Evolutionary conservation across 1,140 invertebrate species (phyloP), one percentile per base, ranked within the genome.

Genomic region (Drosophila orena): DNA sequence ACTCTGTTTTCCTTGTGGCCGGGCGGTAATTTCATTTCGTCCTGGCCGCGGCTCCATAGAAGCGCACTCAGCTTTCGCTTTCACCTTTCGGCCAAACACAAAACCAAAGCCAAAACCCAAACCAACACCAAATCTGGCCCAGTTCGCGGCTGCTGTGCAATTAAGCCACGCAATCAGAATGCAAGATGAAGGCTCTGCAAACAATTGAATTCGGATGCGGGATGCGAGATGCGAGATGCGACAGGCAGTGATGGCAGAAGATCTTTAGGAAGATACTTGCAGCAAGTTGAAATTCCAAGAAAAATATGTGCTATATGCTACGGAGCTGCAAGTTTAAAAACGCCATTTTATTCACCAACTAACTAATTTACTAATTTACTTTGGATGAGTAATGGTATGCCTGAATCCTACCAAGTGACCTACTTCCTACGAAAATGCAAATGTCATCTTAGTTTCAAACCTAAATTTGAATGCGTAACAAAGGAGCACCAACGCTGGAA

Each of bases 141-240:
- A 85, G 46, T 65, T 64, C 35, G 34, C 52, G 58, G 46, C 73
- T 52, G 62, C 65, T 70, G 47, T 83, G 83, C 83, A 88, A 88
- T 88, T 88, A 89, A 89, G 84, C 84, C 84, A 46, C 84, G 84
- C 83, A 88, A 88, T 88, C 83, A 88, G 84, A 88, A 88, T 88
- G 84, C 83, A 88, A 88, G 84, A 88, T 88, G 84, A 83, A 89
- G 83, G 84, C 83, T 78, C 34, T 44, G 64, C 79, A 79, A 83
- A 86, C 84, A 86, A 88, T 83, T 77, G 73, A 76, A 76, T 76
- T 75, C 47, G 47, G 34, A 37, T 37, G 12, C 20, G 40, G 52
- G 5, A n/a, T 24, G 22, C 22, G 22, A n/a, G 22, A 24, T 24
- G 2, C 30, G 30, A 7, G 8, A 37, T 50, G 64, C 24, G 35